Evolutionary conservation across 2,797 vertebrate genomes (phyloP).

Genomic region (Luscinia luscinia): DNA sequence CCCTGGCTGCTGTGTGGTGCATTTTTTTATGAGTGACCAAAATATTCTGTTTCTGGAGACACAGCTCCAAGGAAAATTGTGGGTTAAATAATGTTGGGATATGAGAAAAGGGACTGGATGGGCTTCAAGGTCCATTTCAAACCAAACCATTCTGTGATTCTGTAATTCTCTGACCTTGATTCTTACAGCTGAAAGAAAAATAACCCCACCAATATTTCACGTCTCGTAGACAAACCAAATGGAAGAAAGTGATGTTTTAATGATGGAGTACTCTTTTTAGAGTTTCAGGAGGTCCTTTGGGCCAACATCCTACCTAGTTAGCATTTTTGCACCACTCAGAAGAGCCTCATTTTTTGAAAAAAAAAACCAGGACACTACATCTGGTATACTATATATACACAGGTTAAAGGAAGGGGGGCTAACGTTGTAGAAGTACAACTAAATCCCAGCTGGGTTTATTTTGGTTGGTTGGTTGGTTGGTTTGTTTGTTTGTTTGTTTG

Average conservation of each 20-base stretch:
- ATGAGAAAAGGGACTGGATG: background rate
- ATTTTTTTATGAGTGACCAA: background rate
- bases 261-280: too few species aligned
- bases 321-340: background rate
- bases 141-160: too few species aligned
- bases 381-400: accelerated
- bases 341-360: background rate
- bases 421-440: background rate
- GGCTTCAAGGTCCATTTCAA: background rate
- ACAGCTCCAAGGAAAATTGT: background rate
- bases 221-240: background rate
- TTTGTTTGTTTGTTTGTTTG: accelerated
- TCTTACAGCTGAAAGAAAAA: background rate
- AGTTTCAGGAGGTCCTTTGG: background rate
- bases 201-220: accelerated
- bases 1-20: background rate
- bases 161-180: background rate
- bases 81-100: background rate
- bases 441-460: background rate
- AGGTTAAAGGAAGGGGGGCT: accelerated
- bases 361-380: background rate
- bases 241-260: background rate
- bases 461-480: too few species aligned
- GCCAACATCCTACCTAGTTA: background rate
- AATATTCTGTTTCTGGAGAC: background rate